Conservation (phyloP, 2,113 vertebrate genomes). For the Lontra canadensis region DNA sequence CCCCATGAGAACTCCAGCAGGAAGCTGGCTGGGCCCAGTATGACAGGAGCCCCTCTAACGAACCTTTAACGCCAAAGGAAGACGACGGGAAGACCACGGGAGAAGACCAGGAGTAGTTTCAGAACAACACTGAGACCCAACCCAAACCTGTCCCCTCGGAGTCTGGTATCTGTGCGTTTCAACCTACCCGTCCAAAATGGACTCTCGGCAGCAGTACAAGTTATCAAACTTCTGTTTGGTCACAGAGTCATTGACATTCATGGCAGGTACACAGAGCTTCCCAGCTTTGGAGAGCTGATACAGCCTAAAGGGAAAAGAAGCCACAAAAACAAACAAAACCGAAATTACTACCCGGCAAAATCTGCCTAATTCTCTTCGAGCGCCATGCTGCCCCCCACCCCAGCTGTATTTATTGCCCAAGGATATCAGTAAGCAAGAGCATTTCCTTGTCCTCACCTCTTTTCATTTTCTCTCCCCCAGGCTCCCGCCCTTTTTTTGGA, state of each 20-base stretch:
- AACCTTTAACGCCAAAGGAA: background rate
- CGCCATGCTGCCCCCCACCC: conserved; percentile 36
- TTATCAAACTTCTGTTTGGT: conserved; percentile 99
- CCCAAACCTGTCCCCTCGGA: background rate
- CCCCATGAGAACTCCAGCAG: background rate
- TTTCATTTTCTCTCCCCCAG: background rate
- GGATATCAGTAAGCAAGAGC: background rate
- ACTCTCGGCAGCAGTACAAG: conserved; percentile 98
- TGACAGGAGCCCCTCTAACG: background rate
- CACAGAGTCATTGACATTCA: conserved; percentile 99
- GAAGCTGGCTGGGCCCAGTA: background rate
- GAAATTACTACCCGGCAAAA: background rate
- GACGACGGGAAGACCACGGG: background rate
- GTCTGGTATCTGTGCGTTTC: background rate
- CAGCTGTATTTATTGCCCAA: conserved; percentile 9
- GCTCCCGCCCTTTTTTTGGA: background rate
- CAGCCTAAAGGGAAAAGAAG: conserved; percentile 85
- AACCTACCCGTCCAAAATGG: conserved; percentile 97
- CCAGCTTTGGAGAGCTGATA: conserved; percentile 99
- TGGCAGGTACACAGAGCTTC: conserved; percentile 97
- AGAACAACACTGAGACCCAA: background rate
- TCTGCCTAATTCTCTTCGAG: background rate
- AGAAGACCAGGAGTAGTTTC: background rate
- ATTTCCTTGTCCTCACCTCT: conserved; percentile 41
- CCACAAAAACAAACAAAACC: conserved; percentile 71